phyloP scores from a whole-genome alignment of 2,888 invertebrate species.

The Brachypalpus laphriformis region DNA sequence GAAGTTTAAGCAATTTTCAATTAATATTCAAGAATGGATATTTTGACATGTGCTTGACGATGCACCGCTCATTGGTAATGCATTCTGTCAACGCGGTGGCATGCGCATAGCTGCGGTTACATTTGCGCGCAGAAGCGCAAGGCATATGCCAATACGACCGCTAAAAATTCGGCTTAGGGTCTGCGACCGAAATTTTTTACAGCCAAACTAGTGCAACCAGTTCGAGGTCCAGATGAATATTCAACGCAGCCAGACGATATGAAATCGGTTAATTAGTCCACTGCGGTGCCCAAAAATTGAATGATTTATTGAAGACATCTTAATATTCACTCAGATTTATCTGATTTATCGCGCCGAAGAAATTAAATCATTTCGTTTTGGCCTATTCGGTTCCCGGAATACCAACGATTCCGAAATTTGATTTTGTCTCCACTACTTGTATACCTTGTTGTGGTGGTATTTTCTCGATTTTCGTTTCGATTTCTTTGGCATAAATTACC shows the following conservation, averaged over 20 bases:
- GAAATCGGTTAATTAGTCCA: constrained; percentile 45
- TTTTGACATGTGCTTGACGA: constrained; percentile 73
- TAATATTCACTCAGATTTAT: constrained; percentile 66
- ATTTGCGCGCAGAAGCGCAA: constrained; percentile 51
- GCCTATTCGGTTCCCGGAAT: constrained; percentile 55
- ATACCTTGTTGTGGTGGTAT: background rate
- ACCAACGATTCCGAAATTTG: constrained; percentile 23
- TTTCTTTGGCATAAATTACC: constrained; percentile 61
- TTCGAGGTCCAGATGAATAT: constrained; percentile 24
- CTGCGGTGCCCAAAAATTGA: constrained; percentile 18
- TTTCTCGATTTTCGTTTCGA: constrained; percentile 21
- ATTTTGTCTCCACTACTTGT: constrained; percentile 32
- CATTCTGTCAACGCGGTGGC: constrained; percentile 23
- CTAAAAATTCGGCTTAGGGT: background rate
- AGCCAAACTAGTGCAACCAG: background rate
- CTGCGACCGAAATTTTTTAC: background rate
- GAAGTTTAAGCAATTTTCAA: constrained; percentile 39
- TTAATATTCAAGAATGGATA: constrained; percentile 70
- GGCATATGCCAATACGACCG: constrained; percentile 46
- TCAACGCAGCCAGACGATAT: background rate
- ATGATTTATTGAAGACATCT: constrained; percentile 63
- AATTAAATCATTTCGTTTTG: constrained; percentile 56
- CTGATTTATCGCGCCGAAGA: constrained; percentile 55
- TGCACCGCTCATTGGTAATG: constrained; percentile 72
- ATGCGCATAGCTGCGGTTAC: constrained; percentile 8